Percentiles rank a stretch among this genome's conserved stretches.
These are phyloP conservation scores for Tachysurus vachellii DNA, from an alignment of 2,113 vertebrate genomes.

Conservation along the genomic window DNA sequence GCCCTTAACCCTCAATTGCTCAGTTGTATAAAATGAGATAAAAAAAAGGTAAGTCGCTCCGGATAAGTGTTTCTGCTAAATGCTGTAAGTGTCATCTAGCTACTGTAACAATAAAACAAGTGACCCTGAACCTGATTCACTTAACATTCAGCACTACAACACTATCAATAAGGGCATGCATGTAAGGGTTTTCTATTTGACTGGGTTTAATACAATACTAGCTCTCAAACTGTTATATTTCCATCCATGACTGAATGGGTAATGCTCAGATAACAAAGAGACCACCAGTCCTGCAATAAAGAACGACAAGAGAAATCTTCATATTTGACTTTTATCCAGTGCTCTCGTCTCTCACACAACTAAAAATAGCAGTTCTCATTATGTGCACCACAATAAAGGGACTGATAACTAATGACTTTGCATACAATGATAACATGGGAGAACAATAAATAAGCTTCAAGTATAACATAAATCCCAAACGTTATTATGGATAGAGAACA, in stretches of 20 bases:
- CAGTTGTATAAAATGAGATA: too few species aligned
- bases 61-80: too few species aligned
- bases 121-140: not conserved
- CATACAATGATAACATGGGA: not conserved
- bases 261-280: not conserved
- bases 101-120: too few species aligned
- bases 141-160: not conserved
- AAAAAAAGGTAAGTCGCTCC: too few species aligned
- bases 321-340: not conserved
- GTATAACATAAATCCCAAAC: not conserved
- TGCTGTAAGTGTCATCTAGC: not conserved
- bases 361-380: constrained; percentile 4
- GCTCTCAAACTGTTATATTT: not conserved
- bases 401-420: not conserved
- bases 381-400: not conserved
- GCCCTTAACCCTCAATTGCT: too few species aligned
- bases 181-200: not conserved
- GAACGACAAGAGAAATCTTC: not conserved
- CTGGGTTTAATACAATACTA: not conserved
- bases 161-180: not conserved
- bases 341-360: not conserved
- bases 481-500: not conserved
- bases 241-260: not conserved
- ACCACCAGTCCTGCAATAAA: not conserved
- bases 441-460: constrained; percentile 9